Evolutionary conservation across 2,113 vertebrate genomes (phyloP).

Genomic region (Paraplagusia blochii): DNA sequence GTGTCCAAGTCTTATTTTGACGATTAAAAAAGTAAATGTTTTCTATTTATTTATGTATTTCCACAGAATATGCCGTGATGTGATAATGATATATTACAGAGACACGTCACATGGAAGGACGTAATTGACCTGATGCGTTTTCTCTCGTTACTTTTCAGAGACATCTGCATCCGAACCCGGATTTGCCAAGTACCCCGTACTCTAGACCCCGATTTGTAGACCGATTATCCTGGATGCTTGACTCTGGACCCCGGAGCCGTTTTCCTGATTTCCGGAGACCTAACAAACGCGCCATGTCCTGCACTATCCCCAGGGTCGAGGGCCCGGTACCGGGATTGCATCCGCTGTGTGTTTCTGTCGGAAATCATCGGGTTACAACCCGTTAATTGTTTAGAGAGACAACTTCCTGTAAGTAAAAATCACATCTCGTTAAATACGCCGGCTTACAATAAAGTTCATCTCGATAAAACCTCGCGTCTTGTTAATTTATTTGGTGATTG

Average conservation of each 20-base stretch:
- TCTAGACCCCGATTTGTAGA: too few relatives aligned
- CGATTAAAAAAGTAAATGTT: too few relatives aligned
- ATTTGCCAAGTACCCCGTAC: too few relatives aligned
- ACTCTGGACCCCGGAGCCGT: constrained; percentile 5
- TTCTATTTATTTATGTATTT: too few relatives aligned
- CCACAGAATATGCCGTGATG: too few relatives aligned
- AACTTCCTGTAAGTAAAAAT: neutral
- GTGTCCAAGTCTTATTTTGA: too few relatives aligned
- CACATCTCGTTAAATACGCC: neutral
- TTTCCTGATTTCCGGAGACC: constrained; percentile 75
- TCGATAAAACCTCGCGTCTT: neutral
- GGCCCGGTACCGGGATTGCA: constrained; percentile 90
- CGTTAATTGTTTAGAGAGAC: neutral
- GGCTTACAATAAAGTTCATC: constrained; percentile 22
- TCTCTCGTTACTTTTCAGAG: constrained; percentile 41
- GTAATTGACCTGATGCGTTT: constrained; percentile 10
- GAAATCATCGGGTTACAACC: neutral
- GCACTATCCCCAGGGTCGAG: constrained; percentile 89
- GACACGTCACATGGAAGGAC: neutral
- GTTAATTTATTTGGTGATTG: constrained; percentile 26
- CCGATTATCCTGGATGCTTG: too few relatives aligned
- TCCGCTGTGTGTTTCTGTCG: constrained; percentile 85
- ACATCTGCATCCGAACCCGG: constrained; percentile 8
- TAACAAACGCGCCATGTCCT: constrained; percentile 86
- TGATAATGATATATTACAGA: neutral